A percentile compares a stretch with the other conserved stretches of the same genome.
phyloP scores from a whole-genome alignment of 2,888 invertebrate species.

The Drosophila buzzatii region DNA sequence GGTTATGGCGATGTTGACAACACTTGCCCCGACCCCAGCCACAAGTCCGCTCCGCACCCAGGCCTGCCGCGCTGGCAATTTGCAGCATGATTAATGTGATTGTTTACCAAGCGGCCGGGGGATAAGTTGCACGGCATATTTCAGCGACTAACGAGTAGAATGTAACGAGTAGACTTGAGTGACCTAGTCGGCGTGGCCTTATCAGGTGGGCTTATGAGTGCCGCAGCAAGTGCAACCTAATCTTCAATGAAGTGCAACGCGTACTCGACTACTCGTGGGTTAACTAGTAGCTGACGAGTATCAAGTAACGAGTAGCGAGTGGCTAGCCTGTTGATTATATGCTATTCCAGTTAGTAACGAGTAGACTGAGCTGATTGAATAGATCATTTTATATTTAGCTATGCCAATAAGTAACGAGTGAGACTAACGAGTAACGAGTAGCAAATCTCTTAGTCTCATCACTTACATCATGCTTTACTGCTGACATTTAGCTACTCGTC shows the following conservation, averaged over 20 bases:
- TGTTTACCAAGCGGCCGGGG: slow-evolving; percentile 44
- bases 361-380: no score
- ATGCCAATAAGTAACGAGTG: no score
- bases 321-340: background rate
- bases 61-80: slow-evolving; percentile 30
- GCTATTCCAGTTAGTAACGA: background rate
- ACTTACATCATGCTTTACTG: background rate
- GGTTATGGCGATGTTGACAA: slow-evolving; percentile 73
- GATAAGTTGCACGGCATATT: slow-evolving; percentile 16
- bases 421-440: background rate
- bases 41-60: background rate
- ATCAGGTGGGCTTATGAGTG: no score
- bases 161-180: slow-evolving; percentile 5
- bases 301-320: background rate
- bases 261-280: background rate
- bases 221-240: no score
- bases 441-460: background rate
- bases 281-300: background rate
- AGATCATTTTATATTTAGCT: no score
- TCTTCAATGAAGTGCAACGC: no score
- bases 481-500: background rate
- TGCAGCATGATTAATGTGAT: slow-evolving; percentile 49
- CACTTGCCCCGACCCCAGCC: slow-evolving; percentile 41
- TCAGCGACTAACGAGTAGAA: background rate
- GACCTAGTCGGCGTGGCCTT: background rate